phyloP scores from a whole-genome alignment of 2,888 invertebrate genomes.

The Stenotaenia linearis region DNA sequence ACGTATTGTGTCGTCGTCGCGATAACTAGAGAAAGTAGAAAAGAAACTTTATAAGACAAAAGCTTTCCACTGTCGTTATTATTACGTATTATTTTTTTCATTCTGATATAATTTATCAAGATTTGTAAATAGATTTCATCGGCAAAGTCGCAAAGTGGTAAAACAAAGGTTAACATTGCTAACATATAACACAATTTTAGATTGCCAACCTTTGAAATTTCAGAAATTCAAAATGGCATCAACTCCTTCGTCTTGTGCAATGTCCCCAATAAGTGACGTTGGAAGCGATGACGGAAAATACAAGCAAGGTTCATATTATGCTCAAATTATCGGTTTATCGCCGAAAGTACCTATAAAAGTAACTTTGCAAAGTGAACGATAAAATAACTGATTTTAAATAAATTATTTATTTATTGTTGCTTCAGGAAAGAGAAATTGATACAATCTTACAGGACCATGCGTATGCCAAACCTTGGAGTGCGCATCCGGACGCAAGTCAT shows the following conservation, averaged over 20 bases:
- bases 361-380: background rate
- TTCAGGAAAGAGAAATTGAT: conserved; percentile 46
- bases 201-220: background rate
- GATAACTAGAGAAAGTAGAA: too few relatives aligned
- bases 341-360: conserved; percentile 8
- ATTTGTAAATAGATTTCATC: too few relatives aligned
- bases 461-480: conserved; percentile 65
- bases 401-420: background rate
- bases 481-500: conserved; percentile 59
- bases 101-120: too few relatives aligned
- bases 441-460: conserved; percentile 61
- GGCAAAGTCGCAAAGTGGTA: too few relatives aligned
- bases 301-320: conserved; percentile 8
- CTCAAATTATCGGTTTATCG: conserved; percentile 5
- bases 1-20: background rate
- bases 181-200: too few relatives aligned
- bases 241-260: conserved; percentile 26
- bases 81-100: too few relatives aligned
- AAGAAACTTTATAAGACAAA: background rate
- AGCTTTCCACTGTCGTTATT: too few relatives aligned
- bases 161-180: too few relatives aligned
- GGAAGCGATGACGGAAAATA: conserved; percentile 19
- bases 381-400: background rate
- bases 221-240: background rate
- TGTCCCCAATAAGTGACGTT: conserved; percentile 22